These are phyloP conservation scores for Drosophila eugracilis DNA, from an alignment of 1,140 invertebrate genomes.

Conservation along the genomic window DNA sequence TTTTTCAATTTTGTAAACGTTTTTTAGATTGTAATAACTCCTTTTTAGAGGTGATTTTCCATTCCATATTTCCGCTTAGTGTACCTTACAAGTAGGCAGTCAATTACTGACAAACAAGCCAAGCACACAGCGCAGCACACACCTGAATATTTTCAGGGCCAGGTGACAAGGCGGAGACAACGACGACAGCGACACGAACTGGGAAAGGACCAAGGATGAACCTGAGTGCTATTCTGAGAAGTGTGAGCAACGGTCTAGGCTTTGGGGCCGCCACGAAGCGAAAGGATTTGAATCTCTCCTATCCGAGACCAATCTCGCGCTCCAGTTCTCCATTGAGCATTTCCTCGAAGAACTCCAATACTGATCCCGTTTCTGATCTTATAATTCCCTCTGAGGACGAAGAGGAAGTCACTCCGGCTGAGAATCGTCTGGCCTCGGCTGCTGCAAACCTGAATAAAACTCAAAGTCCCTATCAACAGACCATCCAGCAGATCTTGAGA, in stretches of 20 bases:
- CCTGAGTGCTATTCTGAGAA: constrained; percentile 58
- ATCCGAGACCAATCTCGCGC: constrained; percentile 1
- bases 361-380: not conserved
- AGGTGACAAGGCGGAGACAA: constrained; percentile 36
- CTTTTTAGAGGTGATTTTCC: no score
- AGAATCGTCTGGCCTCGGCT: constrained; percentile 3
- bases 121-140: constrained; percentile 29
- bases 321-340: not conserved
- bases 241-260: constrained; percentile 53
- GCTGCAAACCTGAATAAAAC: constrained; percentile 12
- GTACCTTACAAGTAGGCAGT: constrained; percentile 26
- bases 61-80: not conserved
- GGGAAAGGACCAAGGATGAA: constrained; percentile 59
- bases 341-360: not conserved
- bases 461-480: constrained; percentile 40
- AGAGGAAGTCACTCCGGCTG: not conserved
- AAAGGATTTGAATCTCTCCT: not conserved
- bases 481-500: constrained; percentile 55
- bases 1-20: no score
- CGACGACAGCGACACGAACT: constrained; percentile 19
- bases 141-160: constrained; percentile 24
- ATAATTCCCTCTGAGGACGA: constrained; percentile 5
- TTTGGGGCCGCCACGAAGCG: constrained; percentile 23
- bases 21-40: no score
- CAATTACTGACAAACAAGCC: constrained; percentile 23